These are phyloP conservation scores for Tachina fera DNA, from an alignment of 2,888 invertebrate genomes.

Conservation along the genomic window DNA sequence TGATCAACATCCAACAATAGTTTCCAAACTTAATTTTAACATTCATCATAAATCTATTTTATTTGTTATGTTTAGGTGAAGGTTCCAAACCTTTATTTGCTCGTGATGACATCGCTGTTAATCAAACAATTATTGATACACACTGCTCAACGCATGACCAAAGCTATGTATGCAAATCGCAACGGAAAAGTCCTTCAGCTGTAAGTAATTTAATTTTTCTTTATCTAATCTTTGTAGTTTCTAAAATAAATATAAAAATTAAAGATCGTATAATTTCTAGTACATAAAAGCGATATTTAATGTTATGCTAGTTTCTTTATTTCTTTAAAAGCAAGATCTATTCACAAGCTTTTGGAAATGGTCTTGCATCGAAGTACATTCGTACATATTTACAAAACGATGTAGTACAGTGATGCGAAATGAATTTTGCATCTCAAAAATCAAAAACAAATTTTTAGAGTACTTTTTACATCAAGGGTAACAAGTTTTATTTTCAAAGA, in stretches of 20 bases:
- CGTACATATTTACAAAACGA: too few relatives aligned
- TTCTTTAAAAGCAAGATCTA: too few relatives aligned
- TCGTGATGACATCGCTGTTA: conserved; percentile 71
- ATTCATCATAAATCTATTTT: conserved; percentile 24
- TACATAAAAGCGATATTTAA: not conserved
- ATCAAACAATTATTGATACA: conserved; percentile 25
- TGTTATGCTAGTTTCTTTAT: too few relatives aligned
- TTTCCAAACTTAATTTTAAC: not conserved
- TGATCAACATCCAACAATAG: conserved; percentile 29
- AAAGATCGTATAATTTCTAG: too few relatives aligned
- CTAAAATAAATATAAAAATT: not conserved
- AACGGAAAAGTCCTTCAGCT: conserved; percentile 41
- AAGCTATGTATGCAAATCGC: not conserved
- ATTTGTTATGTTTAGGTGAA: conserved; percentile 71
- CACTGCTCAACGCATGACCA: not conserved
- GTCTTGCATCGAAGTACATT: too few relatives aligned
- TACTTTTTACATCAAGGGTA: too few relatives aligned
- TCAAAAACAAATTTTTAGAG: too few relatives aligned
- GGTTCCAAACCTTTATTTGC: conserved; percentile 73
- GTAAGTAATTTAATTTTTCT: conserved; percentile 54
- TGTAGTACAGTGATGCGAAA: too few relatives aligned
- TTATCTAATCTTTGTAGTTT: not conserved
- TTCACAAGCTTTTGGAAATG: too few relatives aligned
- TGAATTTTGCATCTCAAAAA: too few relatives aligned
- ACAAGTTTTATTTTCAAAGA: too few relatives aligned